A percentile compares a stretch with the other conserved stretches of the same genome.
phyloP scores from a whole-genome alignment of 1,140 invertebrate species.

The Pomacea maculata region DNA sequence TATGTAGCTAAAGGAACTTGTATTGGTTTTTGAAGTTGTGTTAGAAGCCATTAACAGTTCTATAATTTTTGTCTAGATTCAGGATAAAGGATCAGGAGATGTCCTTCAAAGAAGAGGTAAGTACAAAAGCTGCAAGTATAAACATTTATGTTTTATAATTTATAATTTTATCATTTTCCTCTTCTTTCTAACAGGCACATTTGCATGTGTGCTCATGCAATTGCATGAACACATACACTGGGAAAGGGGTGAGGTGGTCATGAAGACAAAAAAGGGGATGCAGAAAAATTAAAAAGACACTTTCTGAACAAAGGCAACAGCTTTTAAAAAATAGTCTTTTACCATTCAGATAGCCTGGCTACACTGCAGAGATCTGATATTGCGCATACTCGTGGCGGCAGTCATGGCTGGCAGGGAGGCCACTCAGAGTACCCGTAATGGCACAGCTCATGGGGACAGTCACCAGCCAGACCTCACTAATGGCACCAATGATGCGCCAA shows the following conservation, averaged over 20 bases:
- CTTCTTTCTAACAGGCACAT: too few species aligned
- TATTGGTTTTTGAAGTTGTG: too few species aligned
- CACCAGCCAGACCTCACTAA: neutral
- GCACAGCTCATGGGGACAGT: conserved; percentile 25
- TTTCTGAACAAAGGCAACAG: neutral
- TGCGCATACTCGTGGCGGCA: conserved; percentile 54
- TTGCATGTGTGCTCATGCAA: too few species aligned
- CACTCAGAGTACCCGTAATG: conserved; percentile 5
- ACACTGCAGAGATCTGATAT: conserved; percentile 47
- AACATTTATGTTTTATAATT: too few species aligned
- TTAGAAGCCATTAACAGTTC: neutral
- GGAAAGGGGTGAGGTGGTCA: too few species aligned
- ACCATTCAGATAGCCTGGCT: conserved; percentile 57
- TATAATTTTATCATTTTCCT: too few species aligned
- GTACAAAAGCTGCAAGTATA: neutral
- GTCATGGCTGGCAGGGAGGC: conserved; percentile 47
- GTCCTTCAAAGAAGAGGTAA: conserved; percentile 22
- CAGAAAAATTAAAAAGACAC: neutral
- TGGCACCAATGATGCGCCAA: conserved; percentile 14
- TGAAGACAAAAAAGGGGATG: too few species aligned
- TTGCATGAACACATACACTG: too few species aligned
- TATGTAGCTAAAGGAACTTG: too few species aligned
- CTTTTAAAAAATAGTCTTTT: neutral
- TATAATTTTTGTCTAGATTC: conserved; percentile 7
- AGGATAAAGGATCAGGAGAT: conserved; percentile 11